Conservation (phyloP, 1,140 invertebrate species). For the Drosophila trapezifrons region DNA sequence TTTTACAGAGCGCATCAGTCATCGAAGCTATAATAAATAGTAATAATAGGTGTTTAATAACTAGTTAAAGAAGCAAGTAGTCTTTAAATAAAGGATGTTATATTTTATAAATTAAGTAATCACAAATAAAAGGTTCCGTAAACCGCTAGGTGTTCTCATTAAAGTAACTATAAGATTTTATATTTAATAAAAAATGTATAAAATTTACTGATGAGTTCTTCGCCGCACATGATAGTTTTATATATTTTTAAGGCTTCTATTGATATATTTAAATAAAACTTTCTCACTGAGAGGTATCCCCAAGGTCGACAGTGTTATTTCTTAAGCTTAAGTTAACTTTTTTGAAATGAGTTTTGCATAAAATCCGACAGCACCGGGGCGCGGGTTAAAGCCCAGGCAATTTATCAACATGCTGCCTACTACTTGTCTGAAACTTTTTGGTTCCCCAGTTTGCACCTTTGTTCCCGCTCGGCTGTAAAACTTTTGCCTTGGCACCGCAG, state of each 20-base stretch:
- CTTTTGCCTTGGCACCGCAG: constrained; percentile 66
- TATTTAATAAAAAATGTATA: no score
- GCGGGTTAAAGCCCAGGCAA: constrained; percentile 63
- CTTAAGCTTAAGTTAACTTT: constrained; percentile 9
- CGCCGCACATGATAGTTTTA: neutral
- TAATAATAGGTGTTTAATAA: neutral
- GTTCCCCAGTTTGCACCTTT: constrained; percentile 45
- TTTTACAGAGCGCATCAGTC: neutral
- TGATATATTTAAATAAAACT: neutral
- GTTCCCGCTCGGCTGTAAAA: constrained; percentile 51
- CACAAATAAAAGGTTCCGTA: neutral
- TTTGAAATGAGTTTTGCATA: constrained; percentile 68
- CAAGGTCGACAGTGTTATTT: neutral
- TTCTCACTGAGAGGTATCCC: neutral
- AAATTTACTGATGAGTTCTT: neutral
- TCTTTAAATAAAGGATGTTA: neutral
- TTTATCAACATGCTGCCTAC: constrained; percentile 77
- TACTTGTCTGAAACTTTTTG: constrained; percentile 70
- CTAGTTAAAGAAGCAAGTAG: neutral
- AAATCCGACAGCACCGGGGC: constrained; percentile 61
- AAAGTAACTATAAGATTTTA: no score
- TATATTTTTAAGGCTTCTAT: neutral
- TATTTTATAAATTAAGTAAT: neutral
- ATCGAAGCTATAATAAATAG: neutral
- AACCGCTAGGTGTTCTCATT: no score